phyloP scores from a whole-genome alignment of 2,888 invertebrate species.

The Phyllotreta cruciferae region DNA sequence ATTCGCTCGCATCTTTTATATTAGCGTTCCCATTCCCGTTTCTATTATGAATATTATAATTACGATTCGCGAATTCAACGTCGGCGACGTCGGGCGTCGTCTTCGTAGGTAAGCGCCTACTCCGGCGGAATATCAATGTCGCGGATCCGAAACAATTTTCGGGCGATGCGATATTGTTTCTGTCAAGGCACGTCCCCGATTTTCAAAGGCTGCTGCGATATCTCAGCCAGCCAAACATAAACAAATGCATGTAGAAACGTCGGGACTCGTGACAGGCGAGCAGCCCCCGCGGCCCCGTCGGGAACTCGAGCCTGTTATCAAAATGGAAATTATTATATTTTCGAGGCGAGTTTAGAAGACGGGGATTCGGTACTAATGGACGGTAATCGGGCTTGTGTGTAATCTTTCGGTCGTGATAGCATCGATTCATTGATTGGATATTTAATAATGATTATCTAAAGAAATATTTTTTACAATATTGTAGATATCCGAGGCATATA shows the following conservation, averaged over 20 bases:
- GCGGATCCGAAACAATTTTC: slow-evolving; percentile 34
- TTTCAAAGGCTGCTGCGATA: slow-evolving; percentile 23
- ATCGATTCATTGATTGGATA: too few species aligned
- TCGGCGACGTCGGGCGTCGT: slow-evolving; percentile 9
- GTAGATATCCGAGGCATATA: too few species aligned
- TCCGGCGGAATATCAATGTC: slow-evolving; percentile 34
- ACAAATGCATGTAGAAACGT: slow-evolving; percentile 22
- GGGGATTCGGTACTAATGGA: neutral
- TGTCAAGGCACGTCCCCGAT: slow-evolving; percentile 27
- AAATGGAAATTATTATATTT: slow-evolving; percentile 21
- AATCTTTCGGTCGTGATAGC: too few species aligned
- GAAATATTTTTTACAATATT: too few species aligned
- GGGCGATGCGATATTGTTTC: slow-evolving; percentile 32
- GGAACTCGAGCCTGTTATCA: slow-evolving; percentile 3
- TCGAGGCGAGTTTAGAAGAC: neutral
- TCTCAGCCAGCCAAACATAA: slow-evolving; percentile 26
- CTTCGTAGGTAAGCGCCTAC: slow-evolving; percentile 17
- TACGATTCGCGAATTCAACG: slow-evolving; percentile 8
- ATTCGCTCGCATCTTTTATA: neutral
- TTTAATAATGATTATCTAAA: too few species aligned
- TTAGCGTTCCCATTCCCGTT: neutral
- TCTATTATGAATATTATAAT: neutral
- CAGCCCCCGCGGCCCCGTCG: neutral
- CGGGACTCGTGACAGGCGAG: slow-evolving; percentile 11
- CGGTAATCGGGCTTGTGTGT: too few species aligned